phyloP scores from a whole-genome alignment of 2,113 vertebrate species.

The Pseudopipra pipra region DNA sequence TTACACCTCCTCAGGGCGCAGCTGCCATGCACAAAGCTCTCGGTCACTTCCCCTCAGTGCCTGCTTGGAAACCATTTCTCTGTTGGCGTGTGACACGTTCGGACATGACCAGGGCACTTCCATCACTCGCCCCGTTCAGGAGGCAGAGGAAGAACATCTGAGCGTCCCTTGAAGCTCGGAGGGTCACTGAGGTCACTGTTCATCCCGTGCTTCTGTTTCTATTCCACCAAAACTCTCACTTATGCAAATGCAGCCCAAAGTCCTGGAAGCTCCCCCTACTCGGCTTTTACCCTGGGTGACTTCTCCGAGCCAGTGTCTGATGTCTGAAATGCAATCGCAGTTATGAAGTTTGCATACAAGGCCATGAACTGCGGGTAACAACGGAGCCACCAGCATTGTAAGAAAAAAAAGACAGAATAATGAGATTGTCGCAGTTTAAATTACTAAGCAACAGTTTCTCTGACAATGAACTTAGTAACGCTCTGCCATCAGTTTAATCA shows the following conservation, averaged over 20 bases:
- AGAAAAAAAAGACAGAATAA: neutral
- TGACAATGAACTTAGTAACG: conserved; percentile 19
- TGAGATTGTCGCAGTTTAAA: conserved; percentile 4
- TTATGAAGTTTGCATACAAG: neutral
- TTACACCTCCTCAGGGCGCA: neutral
- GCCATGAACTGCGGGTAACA: neutral
- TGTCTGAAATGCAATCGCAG: neutral
- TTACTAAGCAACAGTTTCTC: conserved; percentile 45
- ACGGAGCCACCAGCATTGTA: neutral
- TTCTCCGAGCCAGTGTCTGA: neutral
- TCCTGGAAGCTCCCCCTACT: neutral
- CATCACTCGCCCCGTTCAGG: fast-evolving
- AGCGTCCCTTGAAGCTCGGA: fast-evolving
- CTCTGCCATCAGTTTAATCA: conserved; percentile 29
- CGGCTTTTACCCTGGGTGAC: neutral
- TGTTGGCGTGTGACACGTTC: fast-evolving
- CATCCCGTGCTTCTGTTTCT: neutral
- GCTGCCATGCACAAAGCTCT: fast-evolving
- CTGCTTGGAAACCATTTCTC: neutral
- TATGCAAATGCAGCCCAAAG: fast-evolving
- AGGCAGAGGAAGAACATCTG: neutral
- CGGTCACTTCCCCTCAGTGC: fast-evolving
- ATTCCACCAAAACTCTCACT: neutral
- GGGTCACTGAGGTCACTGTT: neutral
- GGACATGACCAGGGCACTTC: neutral